Base-by-base conservation (phyloP, 1,140 invertebrate species). In the Choristoneura fumiferana region DNA sequence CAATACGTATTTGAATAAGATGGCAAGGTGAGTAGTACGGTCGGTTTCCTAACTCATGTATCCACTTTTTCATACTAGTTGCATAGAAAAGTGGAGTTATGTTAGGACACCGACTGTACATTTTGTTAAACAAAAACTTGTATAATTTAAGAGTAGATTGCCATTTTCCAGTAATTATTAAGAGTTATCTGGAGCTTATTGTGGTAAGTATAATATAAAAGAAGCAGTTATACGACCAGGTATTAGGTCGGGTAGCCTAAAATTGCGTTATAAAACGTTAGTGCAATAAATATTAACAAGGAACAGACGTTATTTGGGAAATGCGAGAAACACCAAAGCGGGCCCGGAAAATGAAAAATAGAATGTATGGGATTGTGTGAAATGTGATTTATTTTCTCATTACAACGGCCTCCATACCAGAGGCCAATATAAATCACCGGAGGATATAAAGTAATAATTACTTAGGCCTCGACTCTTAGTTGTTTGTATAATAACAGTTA, bases 241-340 rank as follows among this genome's bases (percentile, higher is more conserved):
- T 10, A 49, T 49, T 49, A 49, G 17, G 14, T 4, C 9, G 5
- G 40, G n/a, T 49, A 49, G 43, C 22, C 22, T 33, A 49, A 10
- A 49, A 22, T 49, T 29, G 10, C n/a, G n/a, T 49, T 6, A 18
- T 17, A 10, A 22, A 29, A 49, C 18, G 29, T 49, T 49, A 17
- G 12, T 13, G 43, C 22, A 49, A 49, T 49, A 49, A 49, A 49
- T 49, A 49, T 12, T 18, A 33, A 49, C 22, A 29, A 49, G 22
- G 29, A 10, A 18, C n/a, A 1, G 18, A 9, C 43, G 29, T 17
- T 49, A 12, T 49, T 49, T 49, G 18, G 18, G 18, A 49, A 43
- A 12, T 49, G 22, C 43, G 43, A 49, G 8, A 29, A 29, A 29
- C 22, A 49, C 18, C 40, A 9, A 49, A 49, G n/a, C 40, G 22